phyloP scores from a whole-genome alignment of 2,888 invertebrate genomes.

The Eupsilia transversa region DNA sequence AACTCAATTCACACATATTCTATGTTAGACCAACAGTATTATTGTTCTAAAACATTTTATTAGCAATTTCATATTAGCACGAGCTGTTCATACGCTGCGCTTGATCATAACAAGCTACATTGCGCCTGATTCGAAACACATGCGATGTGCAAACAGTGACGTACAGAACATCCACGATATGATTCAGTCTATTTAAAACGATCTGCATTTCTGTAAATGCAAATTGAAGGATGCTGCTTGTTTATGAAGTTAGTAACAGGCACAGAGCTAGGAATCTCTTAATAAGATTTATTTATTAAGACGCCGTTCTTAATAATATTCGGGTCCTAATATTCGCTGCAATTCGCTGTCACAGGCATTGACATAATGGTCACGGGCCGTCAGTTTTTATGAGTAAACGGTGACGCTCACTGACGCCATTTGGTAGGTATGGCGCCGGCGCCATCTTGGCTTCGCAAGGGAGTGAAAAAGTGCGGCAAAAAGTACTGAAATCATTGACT shows the following conservation, averaged over 20 bases:
- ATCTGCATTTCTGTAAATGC: constrained; percentile 51
- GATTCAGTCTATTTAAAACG: constrained; percentile 64
- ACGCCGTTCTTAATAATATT: neutral
- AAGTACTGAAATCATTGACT: neutral
- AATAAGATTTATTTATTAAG: too few relatives aligned
- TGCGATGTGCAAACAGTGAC: constrained; percentile 65
- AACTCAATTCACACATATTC: constrained; percentile 46
- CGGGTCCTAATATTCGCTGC: neutral
- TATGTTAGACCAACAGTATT: constrained; percentile 15
- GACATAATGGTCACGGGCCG: neutral
- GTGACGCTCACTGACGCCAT: neutral
- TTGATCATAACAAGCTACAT: constrained; percentile 71
- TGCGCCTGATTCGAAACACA: constrained; percentile 76
- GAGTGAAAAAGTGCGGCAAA: neutral
- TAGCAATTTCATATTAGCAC: constrained; percentile 66
- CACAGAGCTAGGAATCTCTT: constrained; percentile 6
- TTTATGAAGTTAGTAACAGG: constrained; percentile 18
- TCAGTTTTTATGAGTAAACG: neutral
- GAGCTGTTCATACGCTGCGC: constrained; percentile 68
- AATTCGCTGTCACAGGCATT: neutral
- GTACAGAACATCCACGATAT: constrained; percentile 41
- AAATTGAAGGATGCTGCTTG: constrained; percentile 47
- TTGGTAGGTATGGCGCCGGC: too few relatives aligned
- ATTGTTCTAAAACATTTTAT: constrained; percentile 60
- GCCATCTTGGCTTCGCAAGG: neutral